Evolutionary conservation across 2,797 vertebrate species (phyloP).

Genomic region (Acanthornis magna): DNA sequence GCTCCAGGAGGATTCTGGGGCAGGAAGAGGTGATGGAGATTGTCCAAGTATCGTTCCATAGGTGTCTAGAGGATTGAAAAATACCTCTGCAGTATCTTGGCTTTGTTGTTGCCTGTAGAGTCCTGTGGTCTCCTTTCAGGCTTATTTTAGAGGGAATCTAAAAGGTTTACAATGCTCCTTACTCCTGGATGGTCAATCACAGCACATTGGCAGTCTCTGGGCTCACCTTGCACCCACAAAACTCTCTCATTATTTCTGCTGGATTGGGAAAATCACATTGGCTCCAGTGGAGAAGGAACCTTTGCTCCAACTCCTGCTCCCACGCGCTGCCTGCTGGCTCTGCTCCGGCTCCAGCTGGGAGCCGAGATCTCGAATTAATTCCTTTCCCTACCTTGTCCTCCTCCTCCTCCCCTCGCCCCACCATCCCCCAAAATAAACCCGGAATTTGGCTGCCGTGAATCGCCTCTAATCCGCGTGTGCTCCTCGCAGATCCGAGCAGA

Average conservation of each 20-base stretch:
- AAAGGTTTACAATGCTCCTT: neutral
- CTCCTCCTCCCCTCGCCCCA: neutral
- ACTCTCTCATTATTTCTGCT: neutral
- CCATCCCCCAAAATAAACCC: rapidly evolving
- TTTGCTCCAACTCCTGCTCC: neutral
- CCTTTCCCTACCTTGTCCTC: neutral
- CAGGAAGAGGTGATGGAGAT: neutral
- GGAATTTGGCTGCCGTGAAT: neutral
- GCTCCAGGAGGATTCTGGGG: neutral
- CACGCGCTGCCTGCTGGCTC: neutral
- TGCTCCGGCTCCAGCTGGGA: neutral
- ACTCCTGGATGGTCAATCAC: neutral
- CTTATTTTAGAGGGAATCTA: neutral
- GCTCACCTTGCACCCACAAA: neutral
- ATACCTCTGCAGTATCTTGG: neutral
- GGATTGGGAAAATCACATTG: neutral
- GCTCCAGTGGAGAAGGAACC: neutral
- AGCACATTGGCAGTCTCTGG: neutral
- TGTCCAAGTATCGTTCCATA: neutral
- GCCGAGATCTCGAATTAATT: neutral
- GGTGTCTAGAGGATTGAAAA: neutral
- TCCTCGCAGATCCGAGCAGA: constrained; percentile 88
- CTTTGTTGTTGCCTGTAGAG: neutral
- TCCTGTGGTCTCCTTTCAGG: neutral
- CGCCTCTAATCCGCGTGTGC: neutral